phyloP scores from a whole-genome alignment of 2,113 vertebrate species.

The Noturus placidus region DNA sequence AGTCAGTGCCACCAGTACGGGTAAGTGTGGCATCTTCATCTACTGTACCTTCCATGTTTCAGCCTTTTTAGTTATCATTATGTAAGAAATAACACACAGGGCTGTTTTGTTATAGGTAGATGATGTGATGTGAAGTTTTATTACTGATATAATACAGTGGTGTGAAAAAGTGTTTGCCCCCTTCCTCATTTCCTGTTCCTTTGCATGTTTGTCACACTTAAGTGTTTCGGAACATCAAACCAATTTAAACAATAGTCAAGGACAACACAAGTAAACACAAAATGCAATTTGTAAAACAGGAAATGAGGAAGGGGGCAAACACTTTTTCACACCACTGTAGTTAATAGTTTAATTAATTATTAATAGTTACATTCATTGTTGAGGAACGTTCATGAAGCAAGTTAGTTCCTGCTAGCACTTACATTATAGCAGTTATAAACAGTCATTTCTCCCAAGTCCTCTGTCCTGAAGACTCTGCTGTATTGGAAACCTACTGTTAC shows the following conservation, averaged over 20 bases:
- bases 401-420: neutral
- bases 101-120: neutral
- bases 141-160: no score
- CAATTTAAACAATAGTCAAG: no score
- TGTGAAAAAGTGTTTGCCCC: no score
- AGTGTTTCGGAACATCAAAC: no score
- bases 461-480: neutral
- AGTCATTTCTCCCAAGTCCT: neutral
- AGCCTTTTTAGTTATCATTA: neutral
- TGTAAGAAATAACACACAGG: neutral
- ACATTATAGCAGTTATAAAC: neutral
- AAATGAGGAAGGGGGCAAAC: no score
- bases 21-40: conserved; percentile 58
- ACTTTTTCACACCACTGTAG: no score
- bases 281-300: no score
- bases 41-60: neutral
- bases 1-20: conserved; percentile 64
- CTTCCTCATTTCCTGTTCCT: no score
- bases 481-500: neutral
- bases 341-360: no score
- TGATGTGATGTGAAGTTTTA: neutral
- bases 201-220: no score
- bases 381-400: neutral
- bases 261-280: no score
- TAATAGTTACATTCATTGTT: neutral